Conservation (phyloP, 1,140 invertebrate genomes). For the Drosophila lacertosa region DNA sequence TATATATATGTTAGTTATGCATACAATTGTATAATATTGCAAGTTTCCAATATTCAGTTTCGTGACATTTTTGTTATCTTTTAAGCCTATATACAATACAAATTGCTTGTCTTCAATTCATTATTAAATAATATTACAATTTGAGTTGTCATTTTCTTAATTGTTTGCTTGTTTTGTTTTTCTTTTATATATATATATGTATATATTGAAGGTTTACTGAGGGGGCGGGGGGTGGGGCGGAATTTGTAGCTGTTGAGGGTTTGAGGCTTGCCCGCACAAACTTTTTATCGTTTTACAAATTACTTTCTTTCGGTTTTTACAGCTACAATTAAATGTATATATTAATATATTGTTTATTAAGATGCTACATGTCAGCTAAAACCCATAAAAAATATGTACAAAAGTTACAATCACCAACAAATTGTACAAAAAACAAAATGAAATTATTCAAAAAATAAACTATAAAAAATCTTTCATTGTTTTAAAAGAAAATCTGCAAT, state of each 20-base stretch:
- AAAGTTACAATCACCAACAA: background rate
- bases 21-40: constrained; percentile 82
- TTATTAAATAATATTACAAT: constrained; percentile 72
- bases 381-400: constrained; percentile 12
- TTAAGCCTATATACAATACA: constrained; percentile 68
- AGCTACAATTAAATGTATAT: constrained; percentile 34
- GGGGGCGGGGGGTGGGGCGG: constrained; percentile 14
- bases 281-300: constrained; percentile 56
- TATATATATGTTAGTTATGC: constrained; percentile 60
- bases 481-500: too few relatives aligned
- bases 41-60: constrained; percentile 74
- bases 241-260: background rate
- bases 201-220: background rate
- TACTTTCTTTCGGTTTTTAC: constrained; percentile 42
- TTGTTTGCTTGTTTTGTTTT: too few relatives aligned
- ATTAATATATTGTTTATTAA: too few relatives aligned
- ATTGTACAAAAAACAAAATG: background rate
- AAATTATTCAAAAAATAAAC: too few relatives aligned
- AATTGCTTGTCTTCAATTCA: constrained; percentile 77
- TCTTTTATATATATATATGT: constrained; percentile 4
- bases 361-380: background rate
- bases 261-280: constrained; percentile 41
- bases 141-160: constrained; percentile 83
- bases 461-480: too few relatives aligned
- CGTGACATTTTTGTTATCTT: constrained; percentile 22